A percentile compares a stretch with the other conserved stretches of the same genome.
These are phyloP conservation scores for Drosophila dives DNA, from an alignment of 2,888 invertebrate species.

Conservation along the genomic window DNA sequence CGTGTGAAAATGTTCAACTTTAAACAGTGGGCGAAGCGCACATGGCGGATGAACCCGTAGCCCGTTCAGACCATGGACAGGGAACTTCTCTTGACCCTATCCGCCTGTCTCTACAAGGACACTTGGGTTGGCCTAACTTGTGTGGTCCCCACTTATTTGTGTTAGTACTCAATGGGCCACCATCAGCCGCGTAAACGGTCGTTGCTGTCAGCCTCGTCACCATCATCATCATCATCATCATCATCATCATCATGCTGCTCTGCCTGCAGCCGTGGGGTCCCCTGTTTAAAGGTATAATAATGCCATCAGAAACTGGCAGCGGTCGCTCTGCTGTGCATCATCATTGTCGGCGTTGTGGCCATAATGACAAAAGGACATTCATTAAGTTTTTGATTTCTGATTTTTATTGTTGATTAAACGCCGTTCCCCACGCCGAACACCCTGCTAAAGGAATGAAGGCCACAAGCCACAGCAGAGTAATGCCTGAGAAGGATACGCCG, in stretches of 20 bases:
- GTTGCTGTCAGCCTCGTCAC: conserved; percentile 68
- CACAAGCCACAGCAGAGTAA: conserved; percentile 43
- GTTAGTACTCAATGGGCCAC: conserved; percentile 74
- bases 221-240: conserved; percentile 33
- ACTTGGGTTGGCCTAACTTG: conserved; percentile 16
- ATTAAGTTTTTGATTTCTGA: conserved; percentile 83
- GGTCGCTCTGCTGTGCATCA: conserved; percentile 21
- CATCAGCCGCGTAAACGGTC: conserved; percentile 77
- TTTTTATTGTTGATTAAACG: conserved; percentile 81
- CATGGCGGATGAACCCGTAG: conserved; percentile 16
- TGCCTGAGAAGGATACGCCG: conserved; percentile 67
- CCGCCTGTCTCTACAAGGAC: neutral
- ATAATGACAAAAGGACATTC: conserved; percentile 83
- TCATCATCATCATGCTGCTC: conserved; percentile 40
- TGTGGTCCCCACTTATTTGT: conserved; percentile 50
- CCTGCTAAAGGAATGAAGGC: neutral
- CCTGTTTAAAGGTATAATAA: conserved; percentile 11
- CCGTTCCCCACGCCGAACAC: conserved; percentile 24
- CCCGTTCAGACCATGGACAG: neutral
- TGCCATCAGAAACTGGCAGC: conserved; percentile 13
- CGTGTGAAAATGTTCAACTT: conserved; percentile 57
- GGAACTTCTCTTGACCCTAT: conserved; percentile 10
- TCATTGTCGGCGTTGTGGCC: conserved; percentile 49
- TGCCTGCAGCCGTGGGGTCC: conserved; percentile 3
- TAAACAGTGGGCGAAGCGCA: conserved; percentile 19